Evolutionary conservation across 2,888 invertebrate species (phyloP).

Genomic region (Aethes cnicana): DNA sequence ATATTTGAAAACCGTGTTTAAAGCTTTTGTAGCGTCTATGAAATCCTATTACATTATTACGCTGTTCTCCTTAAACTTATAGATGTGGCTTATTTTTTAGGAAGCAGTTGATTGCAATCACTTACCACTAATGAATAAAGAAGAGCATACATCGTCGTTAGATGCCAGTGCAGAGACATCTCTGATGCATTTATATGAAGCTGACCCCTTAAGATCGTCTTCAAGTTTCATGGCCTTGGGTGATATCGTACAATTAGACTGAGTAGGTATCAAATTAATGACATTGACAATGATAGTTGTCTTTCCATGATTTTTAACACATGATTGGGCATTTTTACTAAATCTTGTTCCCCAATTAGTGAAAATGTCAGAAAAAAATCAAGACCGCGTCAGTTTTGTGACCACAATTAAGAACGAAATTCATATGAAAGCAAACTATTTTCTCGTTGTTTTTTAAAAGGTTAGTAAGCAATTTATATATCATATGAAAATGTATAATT

Average conservation of each 20-base stretch:
- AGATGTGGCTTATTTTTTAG: constrained; percentile 40
- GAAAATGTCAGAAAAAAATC: neutral
- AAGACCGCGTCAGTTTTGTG: too few relatives aligned
- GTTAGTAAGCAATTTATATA: too few relatives aligned
- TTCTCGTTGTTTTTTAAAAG: too few relatives aligned
- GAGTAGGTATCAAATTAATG: neutral
- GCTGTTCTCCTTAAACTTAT: too few relatives aligned
- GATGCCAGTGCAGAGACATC: constrained; percentile 32
- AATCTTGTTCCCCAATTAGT: neutral
- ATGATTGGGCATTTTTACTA: neutral
- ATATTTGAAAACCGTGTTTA: too few relatives aligned
- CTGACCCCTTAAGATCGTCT: neutral
- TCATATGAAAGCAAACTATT: too few relatives aligned
- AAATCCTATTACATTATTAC: too few relatives aligned
- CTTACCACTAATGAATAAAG: constrained; percentile 43
- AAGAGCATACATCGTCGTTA: constrained; percentile 27
- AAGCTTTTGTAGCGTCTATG: too few relatives aligned
- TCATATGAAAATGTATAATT: too few relatives aligned
- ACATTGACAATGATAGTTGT: neutral
- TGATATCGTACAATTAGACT: neutral
- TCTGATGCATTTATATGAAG: constrained; percentile 40
- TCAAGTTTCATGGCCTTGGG: neutral
- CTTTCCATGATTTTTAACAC: too few relatives aligned
- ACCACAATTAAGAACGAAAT: too few relatives aligned
- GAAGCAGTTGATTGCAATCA: constrained; percentile 54